These are phyloP conservation scores for Gadopsis marmoratus DNA, from an alignment of 2,797 vertebrate genomes.

Conservation along the genomic window DNA sequence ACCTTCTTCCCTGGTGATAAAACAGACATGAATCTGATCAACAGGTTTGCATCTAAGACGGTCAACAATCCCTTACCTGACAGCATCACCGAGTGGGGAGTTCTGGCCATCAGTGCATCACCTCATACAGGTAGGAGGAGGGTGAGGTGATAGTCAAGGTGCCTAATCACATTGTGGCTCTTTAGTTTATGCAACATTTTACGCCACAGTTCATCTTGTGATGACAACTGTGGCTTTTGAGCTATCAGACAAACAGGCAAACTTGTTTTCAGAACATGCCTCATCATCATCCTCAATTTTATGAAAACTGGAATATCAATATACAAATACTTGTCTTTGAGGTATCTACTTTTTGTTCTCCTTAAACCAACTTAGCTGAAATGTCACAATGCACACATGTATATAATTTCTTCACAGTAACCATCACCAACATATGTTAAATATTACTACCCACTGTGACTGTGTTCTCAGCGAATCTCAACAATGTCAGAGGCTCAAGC, in stretches of 20 bases:
- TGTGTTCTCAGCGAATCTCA: neutral
- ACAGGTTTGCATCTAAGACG: constrained; percentile 70
- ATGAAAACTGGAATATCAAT: neutral
- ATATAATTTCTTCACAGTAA: neutral
- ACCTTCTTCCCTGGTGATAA: neutral
- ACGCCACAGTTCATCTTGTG: neutral
- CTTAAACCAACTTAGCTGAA: neutral
- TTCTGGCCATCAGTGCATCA: constrained; percentile 85
- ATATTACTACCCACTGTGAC: too few relatives aligned
- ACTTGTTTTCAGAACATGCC: neutral
- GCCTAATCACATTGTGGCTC: too few relatives aligned
- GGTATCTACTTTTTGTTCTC: neutral
- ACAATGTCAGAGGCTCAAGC: too few relatives aligned
- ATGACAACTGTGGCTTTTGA: neutral
- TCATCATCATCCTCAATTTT: neutral
- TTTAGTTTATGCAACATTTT: neutral
- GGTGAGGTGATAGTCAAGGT: too few relatives aligned
- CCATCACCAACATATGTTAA: neutral
- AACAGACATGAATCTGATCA: neutral
- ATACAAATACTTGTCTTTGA: neutral
- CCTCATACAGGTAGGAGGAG: constrained; percentile 77
- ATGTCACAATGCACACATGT: neutral
- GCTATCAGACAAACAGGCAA: neutral
- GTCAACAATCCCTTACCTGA: constrained; percentile 74
- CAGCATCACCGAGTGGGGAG: constrained; percentile 89